Base-by-base conservation (phyloP, 2,888 invertebrate species). In the Drymonia ruficornis region DNA sequence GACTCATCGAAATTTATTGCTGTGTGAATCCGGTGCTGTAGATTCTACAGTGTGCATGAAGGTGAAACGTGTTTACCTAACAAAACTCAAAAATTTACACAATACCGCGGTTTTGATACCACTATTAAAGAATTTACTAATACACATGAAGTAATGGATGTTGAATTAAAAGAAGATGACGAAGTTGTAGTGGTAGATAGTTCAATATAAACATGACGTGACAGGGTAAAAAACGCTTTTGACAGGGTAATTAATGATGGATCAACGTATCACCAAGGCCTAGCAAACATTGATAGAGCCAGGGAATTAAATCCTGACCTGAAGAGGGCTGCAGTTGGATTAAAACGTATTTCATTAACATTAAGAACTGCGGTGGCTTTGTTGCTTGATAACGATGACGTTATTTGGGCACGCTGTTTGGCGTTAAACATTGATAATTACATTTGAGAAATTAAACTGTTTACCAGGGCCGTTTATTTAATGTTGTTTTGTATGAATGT, bases 1-100 rank as follows among this genome's bases (percentile, higher is more conserved):
- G 85, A 84, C 83, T 83, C 78, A 70, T 80, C 76, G 61, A 84
- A 89, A 89, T 88, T 86, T 87, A 89, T 84, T 74, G 76, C 80
- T 70, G 67, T 65, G 72, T 76, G 78, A 79, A 83, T 78, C 77
- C 77, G 80, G 73, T 64, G 62, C 55, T 47, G 56, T 57, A 53
- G 67, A 59, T 3, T 13, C n/a, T 36, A 36, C 36, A 13, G 36
- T n/a, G 36, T 4, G 9, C 1, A 16, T 51, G 59, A 65, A 64
- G 51, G 61, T 49, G 61, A 60, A 59, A 56, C 53, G 52, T 36
- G 56, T 48, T 60, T 56, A 50, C 43, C 38, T 29, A 52, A 44
- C 56, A 15, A 59, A 58, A 44, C 49, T 56, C 36, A 23, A 29
- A 34, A 47, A 50, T 47, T 18, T 12, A 47, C 7, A 19, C 31